phyloP scores from a whole-genome alignment of 2,888 invertebrate species.

The Junonia oenone region DNA sequence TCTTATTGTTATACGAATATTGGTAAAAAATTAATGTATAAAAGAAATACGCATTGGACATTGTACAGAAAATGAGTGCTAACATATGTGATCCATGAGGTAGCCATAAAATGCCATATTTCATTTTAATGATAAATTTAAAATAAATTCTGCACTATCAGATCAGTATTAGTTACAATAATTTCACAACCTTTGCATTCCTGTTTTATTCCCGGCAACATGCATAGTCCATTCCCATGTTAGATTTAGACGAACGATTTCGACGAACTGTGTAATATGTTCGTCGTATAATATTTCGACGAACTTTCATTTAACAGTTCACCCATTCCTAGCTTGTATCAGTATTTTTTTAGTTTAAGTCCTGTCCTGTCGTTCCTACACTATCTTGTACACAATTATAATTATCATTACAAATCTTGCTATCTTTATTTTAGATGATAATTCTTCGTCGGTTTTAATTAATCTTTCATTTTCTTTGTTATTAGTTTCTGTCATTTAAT shows the following conservation, averaged over 20 bases:
- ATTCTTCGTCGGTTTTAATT: constrained; percentile 5
- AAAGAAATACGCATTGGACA: constrained; percentile 45
- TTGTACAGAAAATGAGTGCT: constrained; percentile 56
- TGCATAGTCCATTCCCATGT: constrained; percentile 37
- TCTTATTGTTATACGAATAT: constrained; percentile 63
- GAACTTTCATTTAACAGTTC: constrained; percentile 23
- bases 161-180: constrained; percentile 51
- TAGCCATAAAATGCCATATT: constrained; percentile 77
- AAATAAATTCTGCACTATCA: constrained; percentile 31
- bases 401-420: constrained; percentile 9
- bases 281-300: constrained; percentile 11
- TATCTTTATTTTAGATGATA: constrained; percentile 2
- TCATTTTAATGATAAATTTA: constrained; percentile 35
- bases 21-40: constrained; percentile 56
- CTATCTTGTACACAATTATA: constrained; percentile 19
- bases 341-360: constrained; percentile 70
- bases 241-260: constrained; percentile 37
- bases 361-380: constrained; percentile 66
- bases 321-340: constrained; percentile 65
- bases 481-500: constrained; percentile 22
- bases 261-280: constrained; percentile 47
- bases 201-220: constrained; percentile 38
- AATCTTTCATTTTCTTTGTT: constrained; percentile 19
- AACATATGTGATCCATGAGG: constrained; percentile 69
- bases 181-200: constrained; percentile 41